Base-by-base conservation (phyloP, 2,797 vertebrate species). In the Odontamblyopus rebecca region DNA sequence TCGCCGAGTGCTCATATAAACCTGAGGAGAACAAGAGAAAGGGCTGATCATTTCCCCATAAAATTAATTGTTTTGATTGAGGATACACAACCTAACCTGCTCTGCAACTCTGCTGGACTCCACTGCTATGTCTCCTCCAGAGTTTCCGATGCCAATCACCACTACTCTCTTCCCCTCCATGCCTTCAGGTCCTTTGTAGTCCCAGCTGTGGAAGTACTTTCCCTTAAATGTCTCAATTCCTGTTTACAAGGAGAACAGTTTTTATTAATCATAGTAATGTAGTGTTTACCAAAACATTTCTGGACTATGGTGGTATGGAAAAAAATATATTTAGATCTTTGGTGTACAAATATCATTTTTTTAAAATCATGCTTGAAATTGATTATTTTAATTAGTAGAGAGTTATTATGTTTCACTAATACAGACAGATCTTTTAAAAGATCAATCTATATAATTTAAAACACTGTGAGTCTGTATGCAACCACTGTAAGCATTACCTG, bases 111-210 rank as follows among this genome's bases (percentile, higher is more conserved):
- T 85, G 89, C 92, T 94, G 69, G 94, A 84, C 48, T 94, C 92
- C 78, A 93, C 91, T 41, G 92, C 89, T 1, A 93, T 86, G 81
- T 94, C 94, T 29, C 90, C 90, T 73, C 93, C 94, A 64, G 94
- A 95, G 86, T 95, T 95, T 18, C 93, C 94, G 30, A 95, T 92
- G 54, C 94, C 94, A 27, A 95, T 83, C 70, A 95, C 93, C 0
- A 95, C 81, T 26, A 60, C 93, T 69, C 86, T 92, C 79, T 95
- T 95, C 91, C 64, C 38, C 89, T 85, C 90, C 93, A 94, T 56
- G 90, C 80, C 48, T 35, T 93, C 91, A 2, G 93, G 77, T 2
- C 77, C 88, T 82, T 94, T 94, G 83, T 94, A 95, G 69, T 94
- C 93, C 27, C 93, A 82, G 53, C 93, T 95, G 89, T 94, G 94